Conservation (phyloP, 2,888 invertebrate species). For the Dasypogon diadema region DNA sequence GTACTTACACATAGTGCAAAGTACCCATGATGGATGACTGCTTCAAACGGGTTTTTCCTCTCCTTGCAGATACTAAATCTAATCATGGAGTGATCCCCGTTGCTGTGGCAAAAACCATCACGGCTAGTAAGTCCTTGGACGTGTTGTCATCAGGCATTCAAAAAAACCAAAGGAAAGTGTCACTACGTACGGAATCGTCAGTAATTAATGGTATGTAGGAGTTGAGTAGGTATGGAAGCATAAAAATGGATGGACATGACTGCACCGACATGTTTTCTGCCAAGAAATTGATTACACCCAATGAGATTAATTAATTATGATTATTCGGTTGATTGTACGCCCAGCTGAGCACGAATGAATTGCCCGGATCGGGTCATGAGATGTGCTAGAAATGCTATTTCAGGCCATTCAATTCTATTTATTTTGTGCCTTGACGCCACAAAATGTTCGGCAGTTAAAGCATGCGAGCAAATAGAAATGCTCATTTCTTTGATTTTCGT, state of each 20-base stretch:
- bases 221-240: background rate
- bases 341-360: slow-evolving; percentile 15
- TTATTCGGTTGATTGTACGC: slow-evolving; percentile 30
- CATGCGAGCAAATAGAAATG: no score
- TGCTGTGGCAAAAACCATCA: background rate
- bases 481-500: no score
- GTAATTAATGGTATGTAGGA: slow-evolving; percentile 49
- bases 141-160: slow-evolving; percentile 14
- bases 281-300: slow-evolving; percentile 35
- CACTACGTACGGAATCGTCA: background rate
- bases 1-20: no score
- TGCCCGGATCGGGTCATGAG: no score
- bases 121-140: slow-evolving; percentile 19
- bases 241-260: background rate
- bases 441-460: background rate
- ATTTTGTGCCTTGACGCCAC: slow-evolving; percentile 14
- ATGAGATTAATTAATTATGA: slow-evolving; percentile 50
- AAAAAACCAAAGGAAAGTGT: slow-evolving; percentile 14
- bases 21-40: slow-evolving; percentile 12
- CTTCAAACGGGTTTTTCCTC: background rate
- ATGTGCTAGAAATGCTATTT: slow-evolving; percentile 4
- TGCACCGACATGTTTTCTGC: background rate
- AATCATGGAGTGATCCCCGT: slow-evolving; percentile 9
- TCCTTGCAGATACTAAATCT: slow-evolving; percentile 20
- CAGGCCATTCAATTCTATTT: slow-evolving; percentile 18